Conservation (phyloP, 1,140 invertebrate genomes). For the Lucilia cuprina region DNA sequence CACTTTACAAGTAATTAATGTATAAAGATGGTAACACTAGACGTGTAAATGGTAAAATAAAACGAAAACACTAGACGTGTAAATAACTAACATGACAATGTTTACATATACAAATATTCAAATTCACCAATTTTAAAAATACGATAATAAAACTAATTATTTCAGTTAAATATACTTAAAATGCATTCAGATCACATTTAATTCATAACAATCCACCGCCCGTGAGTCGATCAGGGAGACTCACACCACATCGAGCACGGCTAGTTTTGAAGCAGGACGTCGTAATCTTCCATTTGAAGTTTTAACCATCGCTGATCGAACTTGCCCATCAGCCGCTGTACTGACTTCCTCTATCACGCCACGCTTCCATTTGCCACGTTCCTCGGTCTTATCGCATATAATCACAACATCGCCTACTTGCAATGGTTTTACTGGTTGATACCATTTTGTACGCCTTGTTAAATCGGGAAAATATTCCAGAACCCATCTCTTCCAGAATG, state of each 20-base stretch:
- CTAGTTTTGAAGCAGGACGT: slow-evolving; percentile 35
- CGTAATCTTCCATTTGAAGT: slow-evolving; percentile 25
- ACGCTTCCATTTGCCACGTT: slow-evolving; percentile 24
- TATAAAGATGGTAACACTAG: too few species aligned
- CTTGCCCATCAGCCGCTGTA: background rate
- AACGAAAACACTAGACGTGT: too few species aligned
- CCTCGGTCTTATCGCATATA: slow-evolving; percentile 4
- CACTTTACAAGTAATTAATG: too few species aligned
- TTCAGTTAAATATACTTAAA: too few species aligned
- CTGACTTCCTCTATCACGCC: background rate
- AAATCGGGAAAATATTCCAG: slow-evolving; percentile 40
- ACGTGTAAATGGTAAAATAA: too few species aligned
- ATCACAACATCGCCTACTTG: slow-evolving; percentile 7
- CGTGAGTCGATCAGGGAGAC: slow-evolving; percentile 24
- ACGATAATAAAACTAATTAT: too few species aligned
- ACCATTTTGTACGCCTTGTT: slow-evolving; percentile 37
- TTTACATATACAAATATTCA: too few species aligned
- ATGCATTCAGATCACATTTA: too few species aligned
- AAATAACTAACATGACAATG: too few species aligned
- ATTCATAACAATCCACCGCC: slow-evolving; percentile 6
- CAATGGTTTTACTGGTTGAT: background rate
- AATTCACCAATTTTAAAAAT: too few species aligned
- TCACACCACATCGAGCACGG: slow-evolving; percentile 26
- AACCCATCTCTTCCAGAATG: slow-evolving; percentile 39
- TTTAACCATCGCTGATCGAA: slow-evolving; percentile 25